Evolutionary conservation across 2,797 vertebrate species (phyloP), one percentile per base, ranked within the genome.

Genomic region (Liparis tanakae): DNA sequence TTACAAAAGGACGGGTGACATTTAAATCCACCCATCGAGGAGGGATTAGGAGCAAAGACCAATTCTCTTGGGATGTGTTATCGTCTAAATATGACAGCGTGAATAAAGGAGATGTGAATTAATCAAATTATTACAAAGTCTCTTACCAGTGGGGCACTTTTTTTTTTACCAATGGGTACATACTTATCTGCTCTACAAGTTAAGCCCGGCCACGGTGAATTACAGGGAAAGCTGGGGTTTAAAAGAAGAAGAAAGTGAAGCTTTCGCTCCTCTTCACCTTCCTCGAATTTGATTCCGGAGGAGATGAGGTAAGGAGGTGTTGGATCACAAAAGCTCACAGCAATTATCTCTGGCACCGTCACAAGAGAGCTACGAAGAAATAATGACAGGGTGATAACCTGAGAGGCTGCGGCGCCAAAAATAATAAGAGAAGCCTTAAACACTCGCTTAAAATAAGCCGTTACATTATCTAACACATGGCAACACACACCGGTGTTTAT

Each of bases 11-110:
- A 80, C 3, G 69, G 80, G 75, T 85, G 88, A 88, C 87, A 87
- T 89, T 91, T 89, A 90, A 92, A 91, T 89, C 88, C 88, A 77
- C 80, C 85, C 87, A 85, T 87, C 67, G 46, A 72, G 77, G 68
- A 41, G 69, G 86, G 85, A 92, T 89, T 91, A 88, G 64, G 78
- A 83, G 73, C 77, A 85, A 81, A 88, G 81, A 84, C 62, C 72
- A 48, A 59, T 78, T 83, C 89, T 88, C 77, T 67, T 46, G 76
- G 85, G 86, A 58, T 68, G 81, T 1, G 56, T 85, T 91, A 87
- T 89, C 82, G 1, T 73, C 72, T 84, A 80, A 88, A 89, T 80
- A 84, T 79, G 87, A 86, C 87, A 80, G 74, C 14, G 43, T 50
- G 60, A 82, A 84, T 72, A 85, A 88, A 86, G 67, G 51, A 74